phyloP scores from a whole-genome alignment of 1,140 invertebrate species.

The Saxidomus purpurata region DNA sequence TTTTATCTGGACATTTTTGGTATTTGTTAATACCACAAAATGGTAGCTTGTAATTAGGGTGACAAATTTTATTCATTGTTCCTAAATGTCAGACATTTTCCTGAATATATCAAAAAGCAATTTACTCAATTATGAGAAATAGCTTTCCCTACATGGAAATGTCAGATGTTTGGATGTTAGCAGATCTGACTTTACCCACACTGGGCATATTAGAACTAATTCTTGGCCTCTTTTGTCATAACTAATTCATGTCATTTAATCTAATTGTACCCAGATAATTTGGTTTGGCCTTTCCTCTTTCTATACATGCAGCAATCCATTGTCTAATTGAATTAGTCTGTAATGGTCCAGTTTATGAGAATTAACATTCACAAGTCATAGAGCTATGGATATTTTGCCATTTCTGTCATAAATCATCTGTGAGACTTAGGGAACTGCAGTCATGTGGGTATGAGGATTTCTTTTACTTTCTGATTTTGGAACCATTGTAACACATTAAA shows the following conservation, averaged over 20 bases:
- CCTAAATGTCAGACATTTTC: conserved; percentile 11
- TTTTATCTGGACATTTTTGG: neutral
- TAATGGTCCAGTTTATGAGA: conserved; percentile 46
- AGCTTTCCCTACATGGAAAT: neutral
- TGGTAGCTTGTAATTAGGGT: neutral
- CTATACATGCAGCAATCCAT: conserved; percentile 26
- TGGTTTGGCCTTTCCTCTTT: conserved; percentile 43
- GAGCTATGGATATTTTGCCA: neutral
- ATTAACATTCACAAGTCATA: neutral
- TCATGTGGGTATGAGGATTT: conserved; percentile 32
- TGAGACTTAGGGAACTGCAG: neutral
- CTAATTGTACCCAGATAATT: conserved; percentile 42
- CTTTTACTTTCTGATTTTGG: no score
- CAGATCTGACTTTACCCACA: neutral
- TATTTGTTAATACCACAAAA: neutral
- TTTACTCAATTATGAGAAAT: conserved; percentile 17
- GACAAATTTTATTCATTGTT: neutral
- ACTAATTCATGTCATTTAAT: conserved; percentile 57
- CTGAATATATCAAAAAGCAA: conserved; percentile 9
- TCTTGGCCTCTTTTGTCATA: conserved; percentile 27
- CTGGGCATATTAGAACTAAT: neutral
- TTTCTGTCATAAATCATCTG: neutral
- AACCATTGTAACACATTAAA: no score
- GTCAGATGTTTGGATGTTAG: conserved; percentile 29
- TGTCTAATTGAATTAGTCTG: conserved; percentile 58